Conservation (phyloP, 2,888 invertebrate genomes). For the Caenorhabditis uteleia region DNA sequence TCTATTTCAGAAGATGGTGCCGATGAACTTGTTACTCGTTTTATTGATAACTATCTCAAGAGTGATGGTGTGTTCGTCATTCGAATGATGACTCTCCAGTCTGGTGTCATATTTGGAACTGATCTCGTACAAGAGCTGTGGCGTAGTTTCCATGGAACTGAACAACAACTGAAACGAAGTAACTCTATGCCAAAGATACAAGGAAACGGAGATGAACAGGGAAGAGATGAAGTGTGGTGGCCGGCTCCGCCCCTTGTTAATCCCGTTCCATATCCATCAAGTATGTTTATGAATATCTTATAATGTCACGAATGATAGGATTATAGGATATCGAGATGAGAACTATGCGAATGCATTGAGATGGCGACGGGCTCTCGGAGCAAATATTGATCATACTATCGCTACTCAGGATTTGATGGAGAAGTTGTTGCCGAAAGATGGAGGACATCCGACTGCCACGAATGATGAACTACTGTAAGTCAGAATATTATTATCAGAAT, state of each 20-base stretch:
- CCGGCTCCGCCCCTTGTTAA: constrained; percentile 28
- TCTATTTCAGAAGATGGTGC: constrained; percentile 36
- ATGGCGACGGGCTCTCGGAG: constrained; percentile 45
- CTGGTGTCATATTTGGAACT: constrained; percentile 68
- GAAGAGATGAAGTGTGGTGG: constrained; percentile 16
- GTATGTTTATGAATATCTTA: not conserved
- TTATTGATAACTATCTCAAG: constrained; percentile 63
- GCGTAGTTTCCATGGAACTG: constrained; percentile 56
- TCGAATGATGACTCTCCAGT: constrained; percentile 67
- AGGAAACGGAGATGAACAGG: not conserved
- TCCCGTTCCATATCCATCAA: constrained; percentile 4
- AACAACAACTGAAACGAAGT: constrained; percentile 56
- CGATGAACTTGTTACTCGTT: constrained; percentile 56
- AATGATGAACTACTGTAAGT: constrained; percentile 38
- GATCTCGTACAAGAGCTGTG: constrained; percentile 66
- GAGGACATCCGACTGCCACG: constrained; percentile 1
- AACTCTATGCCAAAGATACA: constrained; percentile 54
- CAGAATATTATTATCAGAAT: no score
- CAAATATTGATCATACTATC: constrained; percentile 41
- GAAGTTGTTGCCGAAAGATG: constrained; percentile 27
- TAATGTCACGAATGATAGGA: not conserved
- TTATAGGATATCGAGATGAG: constrained; percentile 12
- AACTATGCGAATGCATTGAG: constrained; percentile 32
- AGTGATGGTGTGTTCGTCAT: constrained; percentile 68
- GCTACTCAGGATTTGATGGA: constrained; percentile 47